Base-by-base conservation (phyloP, 2,888 invertebrate species). In the Hydrotaea diabolus region DNA sequence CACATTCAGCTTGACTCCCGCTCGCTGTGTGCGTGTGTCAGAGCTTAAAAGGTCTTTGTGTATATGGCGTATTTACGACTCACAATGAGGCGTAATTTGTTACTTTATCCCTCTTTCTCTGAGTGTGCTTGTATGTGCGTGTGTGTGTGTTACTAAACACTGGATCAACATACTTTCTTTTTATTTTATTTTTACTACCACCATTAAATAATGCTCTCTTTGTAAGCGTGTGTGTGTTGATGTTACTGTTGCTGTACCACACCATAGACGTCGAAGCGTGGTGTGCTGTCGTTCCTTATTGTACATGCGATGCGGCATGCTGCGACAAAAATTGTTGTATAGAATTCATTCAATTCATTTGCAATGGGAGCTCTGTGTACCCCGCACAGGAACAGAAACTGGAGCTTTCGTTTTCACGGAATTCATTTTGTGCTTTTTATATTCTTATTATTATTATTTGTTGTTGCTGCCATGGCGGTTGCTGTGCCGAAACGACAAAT, bases 51-150 rank as follows among this genome's bases (percentile, higher is more conserved):
- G 77, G 82, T 82, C 79, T 85, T 82, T 85, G 74, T 81, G 73
- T 76, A 82, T 82, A 80, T 85, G 79, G 79, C 79, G 79, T 82
- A 79, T 85, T 85, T 85, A 85, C 85, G 82, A 85, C 74, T 85
- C 55, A 82, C 74, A 82, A 85, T 82, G 82, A 85, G 85, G 79
- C 85, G 85, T 82, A 85, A 85, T 74, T 74, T 59, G 59, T 73
- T 73, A 73, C 55, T 73, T 73, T 74, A 46, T 73, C 36, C 57
- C 73, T 21, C 43, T 43, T 73, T 17, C 73, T 57, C 72, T 55
- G 1, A 9, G 43, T 3, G 21, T 64, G 26, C 9, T 23, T 4
- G 21, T 59, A 5, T 75, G 64, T 62, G 66, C 9, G 57, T 17
- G 26, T 75, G 77, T 75, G 13, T 71, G 21, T 39, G 21, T 69